Conservation (phyloP, 2,113 vertebrate species). For the Marmota monax region DNA sequence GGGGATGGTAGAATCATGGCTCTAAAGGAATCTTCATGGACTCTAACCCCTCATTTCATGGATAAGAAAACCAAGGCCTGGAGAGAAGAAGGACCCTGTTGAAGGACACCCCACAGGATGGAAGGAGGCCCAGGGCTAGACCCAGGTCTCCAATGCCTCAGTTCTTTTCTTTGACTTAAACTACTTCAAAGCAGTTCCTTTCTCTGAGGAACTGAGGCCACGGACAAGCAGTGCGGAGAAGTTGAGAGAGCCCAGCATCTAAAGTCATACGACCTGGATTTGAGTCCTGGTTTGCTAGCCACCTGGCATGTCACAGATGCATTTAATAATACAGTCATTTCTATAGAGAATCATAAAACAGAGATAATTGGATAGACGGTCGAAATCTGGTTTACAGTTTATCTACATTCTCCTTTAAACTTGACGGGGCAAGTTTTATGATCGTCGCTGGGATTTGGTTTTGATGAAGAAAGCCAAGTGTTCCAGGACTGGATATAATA, state of each 20-base stretch:
- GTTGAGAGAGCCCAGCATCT: not conserved
- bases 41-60: not conserved
- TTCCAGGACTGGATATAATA: not conserved
- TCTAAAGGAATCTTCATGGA: not conserved
- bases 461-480: slow-evolving; percentile 65
- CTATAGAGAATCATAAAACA: slow-evolving; percentile 62
- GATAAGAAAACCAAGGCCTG: not conserved
- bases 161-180: not conserved
- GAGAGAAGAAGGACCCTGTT: not conserved
- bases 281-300: not conserved
- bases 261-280: not conserved
- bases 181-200: not conserved
- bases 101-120: not conserved
- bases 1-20: not conserved
- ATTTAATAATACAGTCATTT: not conserved
- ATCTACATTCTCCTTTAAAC: slow-evolving; percentile 59
- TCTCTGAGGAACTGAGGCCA: not conserved
- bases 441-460: slow-evolving; percentile 8
- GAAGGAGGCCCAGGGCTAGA: not conserved
- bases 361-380: slow-evolving; percentile 31
- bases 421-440: slow-evolving; percentile 70
- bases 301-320: not conserved
- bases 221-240: not conserved
- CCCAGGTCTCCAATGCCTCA: not conserved
- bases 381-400: slow-evolving; percentile 51